These are phyloP conservation scores for Taurulus bubalis DNA, from an alignment of 2,113 vertebrate genomes.

Conservation along the genomic window DNA sequence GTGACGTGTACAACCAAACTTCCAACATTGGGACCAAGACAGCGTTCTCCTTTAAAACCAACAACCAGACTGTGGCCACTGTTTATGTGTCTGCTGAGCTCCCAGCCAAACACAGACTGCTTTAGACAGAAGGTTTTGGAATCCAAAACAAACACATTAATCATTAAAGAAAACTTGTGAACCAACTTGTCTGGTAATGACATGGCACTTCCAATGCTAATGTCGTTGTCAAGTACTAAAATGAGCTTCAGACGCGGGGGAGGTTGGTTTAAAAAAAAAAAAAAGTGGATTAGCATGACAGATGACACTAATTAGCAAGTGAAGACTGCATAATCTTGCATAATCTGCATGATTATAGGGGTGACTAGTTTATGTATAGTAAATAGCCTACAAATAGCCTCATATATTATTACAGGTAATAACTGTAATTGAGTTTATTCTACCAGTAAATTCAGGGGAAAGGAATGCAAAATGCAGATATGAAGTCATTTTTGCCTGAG, in stretches of 20 bases:
- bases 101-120: slow-evolving; percentile 58
- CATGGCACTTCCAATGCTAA: slow-evolving; percentile 27
- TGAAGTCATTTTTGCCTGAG: background rate
- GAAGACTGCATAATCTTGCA: slow-evolving; percentile 16
- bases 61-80: slow-evolving; percentile 22
- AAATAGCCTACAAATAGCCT: background rate
- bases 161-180: slow-evolving; percentile 60
- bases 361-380: background rate
- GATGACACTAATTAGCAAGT: slow-evolving; percentile 19
- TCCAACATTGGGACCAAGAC: background rate
- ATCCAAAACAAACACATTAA: slow-evolving; percentile 58
- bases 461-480: background rate
- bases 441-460: background rate
- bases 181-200: slow-evolving; percentile 50
- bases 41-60: slow-evolving; percentile 7
- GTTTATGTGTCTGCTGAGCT: slow-evolving; percentile 46
- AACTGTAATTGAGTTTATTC: background rate
- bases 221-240: slow-evolving; percentile 40
- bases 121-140: slow-evolving; percentile 51
- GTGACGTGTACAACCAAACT: background rate
- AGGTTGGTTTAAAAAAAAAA: slow-evolving; percentile 15
- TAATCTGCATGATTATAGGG: slow-evolving; percentile 7
- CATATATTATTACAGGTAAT: background rate
- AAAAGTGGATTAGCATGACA: background rate
- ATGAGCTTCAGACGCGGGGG: background rate